Evolutionary conservation across 2,797 vertebrate species (phyloP), one percentile per base, ranked within the genome.

Genomic region (Mormyrops boulengeri): DNA sequence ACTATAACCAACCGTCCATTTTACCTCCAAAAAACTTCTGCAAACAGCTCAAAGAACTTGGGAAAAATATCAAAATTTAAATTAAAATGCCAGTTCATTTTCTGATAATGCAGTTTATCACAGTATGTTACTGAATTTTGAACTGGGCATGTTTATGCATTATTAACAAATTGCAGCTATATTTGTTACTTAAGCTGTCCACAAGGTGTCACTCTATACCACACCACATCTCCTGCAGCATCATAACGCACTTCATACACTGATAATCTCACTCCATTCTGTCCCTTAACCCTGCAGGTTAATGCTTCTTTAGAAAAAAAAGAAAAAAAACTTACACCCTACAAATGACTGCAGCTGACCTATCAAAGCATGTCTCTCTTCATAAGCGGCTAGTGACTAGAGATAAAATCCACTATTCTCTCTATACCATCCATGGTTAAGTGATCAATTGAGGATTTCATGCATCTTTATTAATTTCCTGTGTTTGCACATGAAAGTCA

Each of bases 131-230:
- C 11, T 69, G 62, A 38, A 14, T 77, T 17, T 77, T 77, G 69
- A 77, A 41, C 2, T 41, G 66, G 26, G 30, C 66, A 77, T 7
- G 34, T 30, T 69, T 5, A 69, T 69, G 26, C 26, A 69, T 82
- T 44, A 80, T 80, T 82, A 82, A 41, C 12, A 82, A 47, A 82
- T n/a, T 17, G 19, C 38, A 41, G 8, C 3, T 11, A 49, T 17
- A 5, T 26, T 53, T 49, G 66, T 55, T 60, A 60, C 38, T 38
- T 38, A 88, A 41, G 44, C 22, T 62, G 80, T 60, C 89, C 89
- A 89, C n/a, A 66, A 86, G 89, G 44, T 60, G 89, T 44, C 55
- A 17, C 80, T 69, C 82, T 85, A 49, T 26, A 89, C 88, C 88
- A 50, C 52, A 62, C 22, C 57, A 86, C 34, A 62, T 85, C 77